Conservation (phyloP, 2,113 vertebrate genomes). For the Gallinago undulata region DNA sequence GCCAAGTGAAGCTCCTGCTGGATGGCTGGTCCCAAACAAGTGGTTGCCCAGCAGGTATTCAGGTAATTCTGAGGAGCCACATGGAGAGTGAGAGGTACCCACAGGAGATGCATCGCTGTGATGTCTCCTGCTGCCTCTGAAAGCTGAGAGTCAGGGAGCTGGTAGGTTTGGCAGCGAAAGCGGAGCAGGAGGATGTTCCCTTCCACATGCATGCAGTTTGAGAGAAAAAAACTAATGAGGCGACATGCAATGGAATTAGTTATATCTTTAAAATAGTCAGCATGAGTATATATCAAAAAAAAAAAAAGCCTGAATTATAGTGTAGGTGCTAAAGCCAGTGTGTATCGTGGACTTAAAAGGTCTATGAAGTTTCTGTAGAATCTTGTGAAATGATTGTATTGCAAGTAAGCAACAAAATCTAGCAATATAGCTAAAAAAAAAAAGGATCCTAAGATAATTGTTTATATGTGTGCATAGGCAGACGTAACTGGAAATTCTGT, state of each 20-base stretch:
- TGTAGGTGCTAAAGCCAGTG: background rate
- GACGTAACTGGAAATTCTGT: background rate
- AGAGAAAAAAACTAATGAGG: background rate
- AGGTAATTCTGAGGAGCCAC: background rate
- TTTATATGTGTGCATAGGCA: background rate
- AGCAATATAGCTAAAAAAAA: background rate
- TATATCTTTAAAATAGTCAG: background rate
- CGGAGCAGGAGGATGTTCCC: background rate
- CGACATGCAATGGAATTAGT: background rate
- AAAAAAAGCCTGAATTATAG: background rate
- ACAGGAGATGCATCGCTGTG: background rate
- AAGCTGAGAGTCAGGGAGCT: background rate
- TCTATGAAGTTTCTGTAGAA: background rate
- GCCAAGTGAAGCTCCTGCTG: background rate
- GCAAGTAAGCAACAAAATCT: background rate
- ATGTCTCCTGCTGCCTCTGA: background rate
- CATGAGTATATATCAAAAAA: background rate
- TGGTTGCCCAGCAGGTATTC: accelerated
- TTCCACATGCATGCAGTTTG: background rate
- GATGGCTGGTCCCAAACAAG: background rate
- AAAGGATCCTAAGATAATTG: background rate
- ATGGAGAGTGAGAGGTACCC: background rate
- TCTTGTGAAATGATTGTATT: background rate
- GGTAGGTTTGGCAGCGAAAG: background rate
- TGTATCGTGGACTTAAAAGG: background rate